Base-by-base conservation (phyloP, 2,888 invertebrate species). In the Agrotis puta region DNA sequence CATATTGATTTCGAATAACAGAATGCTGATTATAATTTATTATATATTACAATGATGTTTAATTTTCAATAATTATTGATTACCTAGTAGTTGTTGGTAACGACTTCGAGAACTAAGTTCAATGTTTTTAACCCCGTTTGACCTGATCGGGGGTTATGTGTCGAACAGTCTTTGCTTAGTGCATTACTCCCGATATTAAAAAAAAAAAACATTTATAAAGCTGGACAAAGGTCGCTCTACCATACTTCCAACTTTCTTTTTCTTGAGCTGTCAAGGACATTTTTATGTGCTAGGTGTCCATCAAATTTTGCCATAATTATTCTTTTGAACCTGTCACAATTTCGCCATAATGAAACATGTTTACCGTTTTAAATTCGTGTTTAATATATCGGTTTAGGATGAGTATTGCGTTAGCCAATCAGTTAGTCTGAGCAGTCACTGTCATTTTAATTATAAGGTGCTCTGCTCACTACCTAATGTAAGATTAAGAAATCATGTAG, bases 1-100 rank as follows among this genome's bases (percentile, higher is more conserved):
- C 82, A 87, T 88, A 91, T 91, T 89, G 91, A 90, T 91, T 91
- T 89, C 87, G 82, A 86, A 88, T 87, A 70, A 86, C 84, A 73
- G 64, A 79, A 82, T 77, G 62, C 81, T 81, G 84, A 84, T 84
- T 81, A 82, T 80, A 85, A 87, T 87, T 87, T 86, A 88, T 91
- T 90, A 89, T 88, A 70, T 53, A 68, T 80, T 75, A 83, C 79
- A 79, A 74, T 77, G 70, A 81, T 67, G 79, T 70, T 70, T 70
- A 64, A 77, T 79, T 81, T 11, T 67, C 64, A 62, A 79, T 79
- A 65, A 78, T 74, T 69, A 76, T 62, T 74, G 75, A 74, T 75
- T 75, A 84, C 66, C 13, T 33, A 13, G n/a, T 77, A 70, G 80
- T 62, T 74, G 68, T 67, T 71, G 65, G 70, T 74, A 65, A 54